Base-by-base conservation (phyloP, 2,113 vertebrate species). In the Pterocles burchelli region DNA sequence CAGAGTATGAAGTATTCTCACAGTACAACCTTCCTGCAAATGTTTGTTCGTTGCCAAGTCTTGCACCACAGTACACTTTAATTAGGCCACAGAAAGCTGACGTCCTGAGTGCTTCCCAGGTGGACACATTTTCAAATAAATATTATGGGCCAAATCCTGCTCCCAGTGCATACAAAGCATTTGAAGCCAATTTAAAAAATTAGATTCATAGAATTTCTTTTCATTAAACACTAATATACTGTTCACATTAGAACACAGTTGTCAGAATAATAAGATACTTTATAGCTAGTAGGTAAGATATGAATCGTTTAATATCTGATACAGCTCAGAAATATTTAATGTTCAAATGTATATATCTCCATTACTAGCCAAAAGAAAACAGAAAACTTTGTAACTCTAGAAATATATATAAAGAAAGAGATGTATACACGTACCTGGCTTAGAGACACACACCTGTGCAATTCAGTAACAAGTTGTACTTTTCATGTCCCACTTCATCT, bases 391-490 rank as follows among this genome's bases (percentile, higher is more conserved):
- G 11, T 45, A 58, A 67, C 9, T 84, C 9, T 6, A 73, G n/a
- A 33, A 95, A 59, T 21, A 68, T 13, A 82, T 3, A 93, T 34
- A 81, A 88, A 85, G 25, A 91, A 82, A 94, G 55, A 90, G 34
- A 83, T 11, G 11, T 25, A 79, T n/a, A 38, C 74, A 95, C 91
- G 0, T 94, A 95, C 93, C 95, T 97, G 93, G 48, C 52, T 95
- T 79, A 92, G 70, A 91, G 81, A 95, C 43, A 94, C 68, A 54
- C 88, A 95, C 74, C 70, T 91, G 94, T 54, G 46, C 66, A 89
- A 88, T 82, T 95, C 91, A 91, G 91, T 62, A 72, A 91, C 9
- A 94, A 95, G 84, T 46, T 90, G 95, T 28, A 65, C 83, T 93
- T 82, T 85, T 95, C 87, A 73, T 34, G 45, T 93, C 58, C 73